These are phyloP conservation scores for Drosophila virilis DNA, from an alignment of 1,140 invertebrate species.

Conservation along the genomic window DNA sequence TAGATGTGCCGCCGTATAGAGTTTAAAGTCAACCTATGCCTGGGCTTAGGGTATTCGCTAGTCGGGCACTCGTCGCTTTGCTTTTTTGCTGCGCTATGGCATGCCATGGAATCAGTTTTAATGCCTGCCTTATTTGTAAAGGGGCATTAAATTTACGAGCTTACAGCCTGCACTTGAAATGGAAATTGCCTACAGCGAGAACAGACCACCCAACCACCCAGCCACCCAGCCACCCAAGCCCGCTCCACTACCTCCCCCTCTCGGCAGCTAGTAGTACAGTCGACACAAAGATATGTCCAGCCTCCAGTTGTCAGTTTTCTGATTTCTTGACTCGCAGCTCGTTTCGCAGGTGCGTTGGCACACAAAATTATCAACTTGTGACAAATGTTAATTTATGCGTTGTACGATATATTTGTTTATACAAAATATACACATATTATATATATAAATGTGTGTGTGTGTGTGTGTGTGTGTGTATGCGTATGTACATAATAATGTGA, in stretches of 20 bases:
- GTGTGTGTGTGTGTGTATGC: no score
- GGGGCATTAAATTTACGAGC: background rate
- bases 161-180: background rate
- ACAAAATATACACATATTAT: background rate
- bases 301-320: slow-evolving; percentile 2
- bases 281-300: background rate
- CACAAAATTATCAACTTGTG: slow-evolving; percentile 53
- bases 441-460: slow-evolving; percentile 3
- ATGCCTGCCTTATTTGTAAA: background rate
- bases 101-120: background rate
- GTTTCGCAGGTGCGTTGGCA: slow-evolving; percentile 60
- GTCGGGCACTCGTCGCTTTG: no score
- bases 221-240: no score
- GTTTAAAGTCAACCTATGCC: no score
- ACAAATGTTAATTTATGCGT: slow-evolving; percentile 44
- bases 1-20: no score
- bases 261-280: background rate
- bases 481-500: slow-evolving; percentile 9
- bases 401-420: background rate
- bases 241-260: no score
- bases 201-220: no score
- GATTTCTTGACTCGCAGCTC: slow-evolving; percentile 20
- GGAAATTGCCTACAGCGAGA: background rate
- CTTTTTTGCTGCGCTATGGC: no score
- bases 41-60: no score